Percentiles rank a stretch among this genome's conserved stretches.
phyloP scores from a whole-genome alignment of 2,113 vertebrate species.

The Cryptotis parvus region DNA sequence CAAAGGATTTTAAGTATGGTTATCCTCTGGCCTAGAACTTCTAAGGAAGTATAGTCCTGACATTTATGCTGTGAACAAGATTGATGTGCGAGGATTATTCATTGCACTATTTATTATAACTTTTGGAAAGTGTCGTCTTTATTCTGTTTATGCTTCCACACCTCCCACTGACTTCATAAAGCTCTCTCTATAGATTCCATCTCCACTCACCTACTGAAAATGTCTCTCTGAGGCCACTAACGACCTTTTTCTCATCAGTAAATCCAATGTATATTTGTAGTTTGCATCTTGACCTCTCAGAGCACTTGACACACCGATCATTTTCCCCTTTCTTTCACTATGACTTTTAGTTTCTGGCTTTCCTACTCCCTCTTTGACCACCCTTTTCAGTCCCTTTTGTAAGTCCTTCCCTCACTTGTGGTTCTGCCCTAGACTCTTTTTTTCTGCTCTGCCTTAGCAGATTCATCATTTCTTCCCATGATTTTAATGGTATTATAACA shows the following conservation, averaged over 20 bases:
- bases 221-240: background rate
- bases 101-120: slow-evolving; percentile 30
- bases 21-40: slow-evolving; percentile 51
- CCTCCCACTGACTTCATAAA: background rate
- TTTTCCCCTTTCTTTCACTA: background rate
- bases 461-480: too few relatives aligned
- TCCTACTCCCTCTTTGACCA: background rate
- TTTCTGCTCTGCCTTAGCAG: too few relatives aligned
- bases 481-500: too few relatives aligned
- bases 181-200: background rate
- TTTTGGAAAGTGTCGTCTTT: slow-evolving; percentile 10
- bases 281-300: background rate
- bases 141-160: background rate
- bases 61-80: slow-evolving; percentile 35
- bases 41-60: background rate
- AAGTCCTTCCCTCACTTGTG: background rate
- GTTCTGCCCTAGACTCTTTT: background rate
- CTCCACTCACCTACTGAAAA: background rate
- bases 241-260: slow-evolving; percentile 23
- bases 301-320: background rate
- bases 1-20: background rate
- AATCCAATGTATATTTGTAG: background rate
- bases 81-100: background rate
- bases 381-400: background rate
- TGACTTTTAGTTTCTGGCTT: background rate